Conservation (phyloP, 2,113 vertebrate species). For the Euleptes europaea region DNA sequence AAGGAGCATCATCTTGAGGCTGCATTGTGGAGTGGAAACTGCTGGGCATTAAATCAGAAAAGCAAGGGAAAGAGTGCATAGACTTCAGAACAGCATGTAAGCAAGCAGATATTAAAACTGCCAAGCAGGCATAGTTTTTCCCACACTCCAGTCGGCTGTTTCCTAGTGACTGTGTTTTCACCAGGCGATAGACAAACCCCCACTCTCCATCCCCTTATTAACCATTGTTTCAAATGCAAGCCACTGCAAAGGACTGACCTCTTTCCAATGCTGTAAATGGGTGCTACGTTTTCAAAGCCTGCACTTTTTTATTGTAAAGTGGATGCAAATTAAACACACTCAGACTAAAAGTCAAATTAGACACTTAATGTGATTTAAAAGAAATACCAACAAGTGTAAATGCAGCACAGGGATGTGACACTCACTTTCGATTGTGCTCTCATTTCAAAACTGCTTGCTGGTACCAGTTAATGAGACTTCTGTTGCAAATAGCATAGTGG, state of each 20-base stretch:
- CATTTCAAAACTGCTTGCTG: neutral
- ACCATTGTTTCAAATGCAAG: conserved; percentile 1
- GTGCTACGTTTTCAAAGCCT: neutral
- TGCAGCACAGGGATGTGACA: neutral
- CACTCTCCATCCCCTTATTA: neutral
- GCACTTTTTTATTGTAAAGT: neutral
- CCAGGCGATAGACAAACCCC: conserved; percentile 24
- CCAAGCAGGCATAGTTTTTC: conserved; percentile 11
- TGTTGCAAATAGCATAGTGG: neutral
- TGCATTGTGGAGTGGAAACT: conserved; percentile 2
- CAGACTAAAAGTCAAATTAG: neutral
- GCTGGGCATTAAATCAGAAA: neutral
- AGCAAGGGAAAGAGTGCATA: neutral
- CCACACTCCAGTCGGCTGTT: conserved; percentile 11
- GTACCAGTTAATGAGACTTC: neutral
- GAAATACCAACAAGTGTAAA: neutral
- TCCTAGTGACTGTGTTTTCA: conserved; percentile 25
- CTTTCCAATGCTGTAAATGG: neutral
- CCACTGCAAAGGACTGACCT: conserved; percentile 20
- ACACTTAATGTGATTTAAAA: neutral
- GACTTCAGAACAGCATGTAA: conserved; percentile 25
- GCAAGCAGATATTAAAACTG: conserved; percentile 7
- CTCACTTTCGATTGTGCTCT: neutral
- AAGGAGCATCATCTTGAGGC: neutral
- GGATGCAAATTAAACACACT: neutral